Evolutionary conservation across 2,797 vertebrate genomes (phyloP).

Genomic region (Danio tinwini): DNA sequence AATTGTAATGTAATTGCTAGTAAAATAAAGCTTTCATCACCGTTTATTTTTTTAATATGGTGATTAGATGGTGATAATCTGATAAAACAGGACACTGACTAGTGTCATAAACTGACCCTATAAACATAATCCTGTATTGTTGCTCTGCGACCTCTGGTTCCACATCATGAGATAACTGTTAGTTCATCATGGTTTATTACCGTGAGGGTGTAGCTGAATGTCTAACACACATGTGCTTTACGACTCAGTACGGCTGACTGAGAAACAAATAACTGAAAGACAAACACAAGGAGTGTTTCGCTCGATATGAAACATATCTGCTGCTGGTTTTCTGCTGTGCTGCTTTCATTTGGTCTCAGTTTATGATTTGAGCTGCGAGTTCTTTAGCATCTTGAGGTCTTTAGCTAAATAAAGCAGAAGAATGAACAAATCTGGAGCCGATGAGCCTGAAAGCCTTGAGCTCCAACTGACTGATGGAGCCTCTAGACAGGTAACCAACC

Average conservation of each 20-base stretch:
- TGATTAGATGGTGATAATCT: conserved; percentile 27
- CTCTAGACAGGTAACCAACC: conserved; percentile 60
- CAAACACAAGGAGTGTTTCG: conserved; percentile 28
- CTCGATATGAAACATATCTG: not conserved
- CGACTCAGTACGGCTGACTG: conserved; percentile 22
- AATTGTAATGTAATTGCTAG: not conserved
- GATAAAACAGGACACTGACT: not conserved
- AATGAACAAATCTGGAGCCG: conserved; percentile 56
- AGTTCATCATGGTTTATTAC: conserved; percentile 31
- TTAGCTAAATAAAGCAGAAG: conserved; percentile 7
- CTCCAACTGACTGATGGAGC: conserved; percentile 60
- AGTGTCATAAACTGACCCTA: conserved; percentile 43
- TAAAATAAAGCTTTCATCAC: not conserved
- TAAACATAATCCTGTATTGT: not conserved
- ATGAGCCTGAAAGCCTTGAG: conserved; percentile 53
- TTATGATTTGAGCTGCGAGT: not conserved
- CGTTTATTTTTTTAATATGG: not conserved
- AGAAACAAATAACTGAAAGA: conserved; percentile 36
- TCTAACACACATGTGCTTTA: conserved; percentile 47
- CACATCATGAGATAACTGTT: conserved; percentile 35
- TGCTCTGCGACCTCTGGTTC: conserved; percentile 25
- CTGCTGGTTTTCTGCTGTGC: not conserved
- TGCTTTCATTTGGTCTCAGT: not conserved
- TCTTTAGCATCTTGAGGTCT: conserved; percentile 3
- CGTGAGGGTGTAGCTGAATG: conserved; percentile 44